Evolutionary conservation across 1,140 invertebrate genomes (phyloP).

Genomic region (Cepaea nemoralis): DNA sequence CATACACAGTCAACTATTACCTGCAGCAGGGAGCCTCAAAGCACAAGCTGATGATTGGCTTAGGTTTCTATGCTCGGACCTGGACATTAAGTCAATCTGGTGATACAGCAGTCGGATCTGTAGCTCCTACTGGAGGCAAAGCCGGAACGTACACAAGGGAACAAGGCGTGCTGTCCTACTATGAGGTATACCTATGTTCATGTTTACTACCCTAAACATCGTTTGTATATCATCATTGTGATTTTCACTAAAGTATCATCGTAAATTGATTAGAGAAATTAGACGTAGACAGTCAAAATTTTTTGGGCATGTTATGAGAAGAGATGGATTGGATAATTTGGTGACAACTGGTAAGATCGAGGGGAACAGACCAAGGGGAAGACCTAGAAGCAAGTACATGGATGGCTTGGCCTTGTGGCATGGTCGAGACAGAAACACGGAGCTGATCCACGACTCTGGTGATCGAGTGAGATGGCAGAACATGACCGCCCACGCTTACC

Average conservation of each 20-base stretch:
- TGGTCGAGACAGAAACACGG: no score
- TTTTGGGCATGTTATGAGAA: no score
- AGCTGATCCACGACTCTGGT: no score
- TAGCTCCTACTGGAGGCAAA: slow-evolving; percentile 79
- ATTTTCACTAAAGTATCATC: neutral
- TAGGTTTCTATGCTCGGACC: slow-evolving; percentile 92
- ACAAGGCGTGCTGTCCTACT: slow-evolving; percentile 63
- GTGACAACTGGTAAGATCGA: neutral
- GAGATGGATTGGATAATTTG: neutral
- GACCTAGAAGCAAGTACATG: no score
- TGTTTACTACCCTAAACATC: no score
- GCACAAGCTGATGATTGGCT: slow-evolving; percentile 94
- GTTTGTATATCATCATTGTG: neutral
- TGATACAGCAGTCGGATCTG: slow-evolving; percentile 86
- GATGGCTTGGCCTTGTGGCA: no score
- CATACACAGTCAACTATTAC: slow-evolving; percentile 63
- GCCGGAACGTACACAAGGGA: slow-evolving; percentile 58
- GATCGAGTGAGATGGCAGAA: no score
- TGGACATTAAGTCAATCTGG: slow-evolving; percentile 82
- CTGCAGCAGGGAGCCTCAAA: slow-evolving; percentile 85
- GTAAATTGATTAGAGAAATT: no score
- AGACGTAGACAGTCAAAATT: no score
- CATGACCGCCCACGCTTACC: no score
- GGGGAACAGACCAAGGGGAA: no score
- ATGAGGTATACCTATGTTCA: slow-evolving; percentile 55